Evolutionary conservation across 2,888 invertebrate genomes (phyloP), one percentile per base, ranked within the genome.

Genomic region (Clusia tigrina): DNA sequence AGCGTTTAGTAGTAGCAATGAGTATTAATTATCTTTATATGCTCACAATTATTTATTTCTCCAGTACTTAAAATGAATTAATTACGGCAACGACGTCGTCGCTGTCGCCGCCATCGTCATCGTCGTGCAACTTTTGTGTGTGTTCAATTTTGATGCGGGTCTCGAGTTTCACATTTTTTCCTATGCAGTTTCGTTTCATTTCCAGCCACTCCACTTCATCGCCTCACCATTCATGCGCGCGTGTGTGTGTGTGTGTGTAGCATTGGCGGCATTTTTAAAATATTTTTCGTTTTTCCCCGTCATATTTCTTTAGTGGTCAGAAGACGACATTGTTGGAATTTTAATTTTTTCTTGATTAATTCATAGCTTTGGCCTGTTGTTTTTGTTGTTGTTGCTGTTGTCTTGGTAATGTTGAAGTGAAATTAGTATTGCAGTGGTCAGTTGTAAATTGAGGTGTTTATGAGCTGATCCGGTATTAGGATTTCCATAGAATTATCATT

Each of bases 211-310:
- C 9, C 26, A 26, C 25, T 17, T 38, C 23, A 23, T 55, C n/a
- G n/a, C n/a, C n/a, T n/a, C n/a, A n/a, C n/a, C n/a, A n/a, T n/a
- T n/a, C n/a, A 32, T 32, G n/a, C 9, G n/a, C n/a, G 42, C n/a
- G 25, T 53, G n/a, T 53, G 53, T 24, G 53, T 53, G 24, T 53
- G 26, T 53, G 25, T 24, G 52, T 20, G 52, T 64, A 71, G 74
- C 75, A 72, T 68, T 55, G 74, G 71, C 73, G 77, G 72, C 72
- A 71, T 69, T 72, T 69, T 76, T 76, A 23, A 26, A 52, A 18
- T 18, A 20, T 17, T 55, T 22, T 69, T 73, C 71, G 73, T 67
- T 70, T 67, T 63, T 61, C 42, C 56, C n/a, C 25, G 18, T 58
- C 42, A 61, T 56, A 58, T 64, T 59, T 59, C 56, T 54, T 6